phyloP scores from a whole-genome alignment of 2,113 vertebrate species.

The Coregonus clupeaformis region DNA sequence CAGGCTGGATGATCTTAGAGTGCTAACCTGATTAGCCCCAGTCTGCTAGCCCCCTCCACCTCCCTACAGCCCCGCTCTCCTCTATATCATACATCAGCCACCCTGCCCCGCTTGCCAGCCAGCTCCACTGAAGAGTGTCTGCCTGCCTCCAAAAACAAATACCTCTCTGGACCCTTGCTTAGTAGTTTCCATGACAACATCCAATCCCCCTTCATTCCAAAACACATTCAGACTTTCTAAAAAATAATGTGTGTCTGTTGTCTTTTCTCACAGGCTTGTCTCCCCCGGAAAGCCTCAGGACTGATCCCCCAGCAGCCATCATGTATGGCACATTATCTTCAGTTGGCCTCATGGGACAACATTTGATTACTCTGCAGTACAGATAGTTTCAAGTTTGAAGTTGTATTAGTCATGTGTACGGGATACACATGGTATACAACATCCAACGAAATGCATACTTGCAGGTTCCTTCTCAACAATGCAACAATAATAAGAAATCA shows the following conservation, averaged over 20 bases:
- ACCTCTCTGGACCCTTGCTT: slow-evolving; percentile 34
- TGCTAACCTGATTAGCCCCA: slow-evolving; percentile 39
- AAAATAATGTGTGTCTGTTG: slow-evolving; percentile 15
- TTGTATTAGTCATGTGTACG: too few relatives aligned
- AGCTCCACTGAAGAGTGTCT: slow-evolving; percentile 20
- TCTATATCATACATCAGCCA: slow-evolving; percentile 26
- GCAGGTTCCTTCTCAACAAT: too few relatives aligned
- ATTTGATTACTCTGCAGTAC: background rate
- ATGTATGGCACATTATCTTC: background rate
- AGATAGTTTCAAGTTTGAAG: background rate
- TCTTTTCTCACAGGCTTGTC: slow-evolving; percentile 48
- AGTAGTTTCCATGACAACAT: slow-evolving; percentile 75
- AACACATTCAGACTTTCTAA: slow-evolving; percentile 54
- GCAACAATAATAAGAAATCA: too few relatives aligned
- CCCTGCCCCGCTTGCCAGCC: background rate
- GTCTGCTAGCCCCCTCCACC: slow-evolving; percentile 8
- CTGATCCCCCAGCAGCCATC: background rate
- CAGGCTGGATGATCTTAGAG: slow-evolving; percentile 15
- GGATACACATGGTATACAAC: too few relatives aligned
- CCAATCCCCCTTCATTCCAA: slow-evolving; percentile 62
- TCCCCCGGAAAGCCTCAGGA: slow-evolving; percentile 32
- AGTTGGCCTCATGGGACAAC: background rate
- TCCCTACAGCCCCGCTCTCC: background rate
- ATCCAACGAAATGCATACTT: too few relatives aligned
- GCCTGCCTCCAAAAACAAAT: slow-evolving; percentile 14